Conservation (phyloP, 2,113 vertebrate genomes). For the Psilopogon haemacephalus region DNA sequence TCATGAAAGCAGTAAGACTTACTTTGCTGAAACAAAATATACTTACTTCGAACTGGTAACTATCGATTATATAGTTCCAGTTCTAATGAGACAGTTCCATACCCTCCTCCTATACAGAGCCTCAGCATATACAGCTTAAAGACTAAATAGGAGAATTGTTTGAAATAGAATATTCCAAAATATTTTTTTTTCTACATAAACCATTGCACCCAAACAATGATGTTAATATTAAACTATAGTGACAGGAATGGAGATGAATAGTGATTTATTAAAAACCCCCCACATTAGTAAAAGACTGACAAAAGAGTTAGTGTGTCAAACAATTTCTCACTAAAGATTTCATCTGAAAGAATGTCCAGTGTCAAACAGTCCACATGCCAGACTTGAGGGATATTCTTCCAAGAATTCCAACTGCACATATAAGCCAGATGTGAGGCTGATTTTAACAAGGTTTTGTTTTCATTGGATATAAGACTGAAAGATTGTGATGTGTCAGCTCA, state of each 20-base stretch:
- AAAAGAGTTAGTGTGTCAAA: slow-evolving; percentile 56
- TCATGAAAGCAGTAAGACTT: background rate
- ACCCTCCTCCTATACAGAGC: background rate
- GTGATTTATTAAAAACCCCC: slow-evolving; percentile 30
- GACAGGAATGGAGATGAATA: slow-evolving; percentile 34
- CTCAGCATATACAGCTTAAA: background rate
- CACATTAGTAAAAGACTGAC: slow-evolving; percentile 36
- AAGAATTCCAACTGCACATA: slow-evolving; percentile 54
- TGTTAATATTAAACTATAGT: slow-evolving; percentile 35
- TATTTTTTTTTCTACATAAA: background rate
- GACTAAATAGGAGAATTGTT: background rate
- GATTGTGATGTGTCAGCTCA: slow-evolving; percentile 49
- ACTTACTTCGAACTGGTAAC: background rate
- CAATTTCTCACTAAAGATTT: slow-evolving; percentile 28
- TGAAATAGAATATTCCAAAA: background rate
- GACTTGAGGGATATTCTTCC: slow-evolving; percentile 56
- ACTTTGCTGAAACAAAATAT: background rate
- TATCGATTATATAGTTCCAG: background rate
- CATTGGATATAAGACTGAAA: slow-evolving; percentile 36
- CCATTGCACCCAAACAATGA: slow-evolving; percentile 12
- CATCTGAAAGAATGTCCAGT: slow-evolving; percentile 34
- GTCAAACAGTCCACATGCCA: slow-evolving; percentile 1
- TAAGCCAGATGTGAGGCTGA: slow-evolving; percentile 56
- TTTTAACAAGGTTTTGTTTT: slow-evolving; percentile 46
- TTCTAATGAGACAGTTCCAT: background rate